A percentile compares a stretch with the other conserved stretches of the same genome.
These are phyloP conservation scores for Thomomys bottae DNA, from an alignment of 2,113 vertebrate species.

Conservation along the genomic window DNA sequence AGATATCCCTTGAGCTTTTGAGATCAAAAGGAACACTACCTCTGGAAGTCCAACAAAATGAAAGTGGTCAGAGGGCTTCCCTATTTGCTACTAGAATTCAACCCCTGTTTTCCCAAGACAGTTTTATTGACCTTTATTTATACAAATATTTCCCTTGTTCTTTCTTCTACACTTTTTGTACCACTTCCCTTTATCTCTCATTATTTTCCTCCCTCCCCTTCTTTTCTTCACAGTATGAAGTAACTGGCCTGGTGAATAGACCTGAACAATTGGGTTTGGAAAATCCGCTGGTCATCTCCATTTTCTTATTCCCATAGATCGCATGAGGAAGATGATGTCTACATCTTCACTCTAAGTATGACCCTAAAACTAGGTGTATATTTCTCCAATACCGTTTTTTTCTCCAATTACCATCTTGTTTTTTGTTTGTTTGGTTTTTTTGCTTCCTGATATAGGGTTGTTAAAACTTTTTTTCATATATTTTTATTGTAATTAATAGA, in stretches of 20 bases:
- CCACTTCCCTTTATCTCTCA: not conserved
- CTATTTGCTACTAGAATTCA: not conserved
- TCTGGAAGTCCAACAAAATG: not conserved
- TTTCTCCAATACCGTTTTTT: not conserved
- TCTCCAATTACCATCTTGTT: too few relatives aligned
- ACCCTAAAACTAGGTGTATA: not conserved
- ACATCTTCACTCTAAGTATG: not conserved
- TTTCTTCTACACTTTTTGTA: not conserved
- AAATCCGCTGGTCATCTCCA: too few relatives aligned
- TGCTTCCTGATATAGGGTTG: not conserved
- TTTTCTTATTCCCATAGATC: not conserved
- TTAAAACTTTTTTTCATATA: too few relatives aligned
- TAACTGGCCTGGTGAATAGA: not conserved
- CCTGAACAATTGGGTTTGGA: too few relatives aligned
- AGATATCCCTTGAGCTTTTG: not conserved
- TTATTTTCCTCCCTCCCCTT: not conserved
- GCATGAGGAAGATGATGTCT: not conserved
- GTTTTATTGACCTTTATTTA: conserved; percentile 24
- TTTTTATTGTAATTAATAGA: too few relatives aligned
- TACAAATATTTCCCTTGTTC: not conserved
- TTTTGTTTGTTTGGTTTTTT: not conserved
- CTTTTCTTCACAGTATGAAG: not conserved
- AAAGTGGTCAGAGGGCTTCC: not conserved
- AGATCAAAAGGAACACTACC: not conserved
- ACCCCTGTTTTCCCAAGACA: not conserved